Conservation (phyloP, 2,113 vertebrate genomes). For the Nothobranchius kuhntae region DNA sequence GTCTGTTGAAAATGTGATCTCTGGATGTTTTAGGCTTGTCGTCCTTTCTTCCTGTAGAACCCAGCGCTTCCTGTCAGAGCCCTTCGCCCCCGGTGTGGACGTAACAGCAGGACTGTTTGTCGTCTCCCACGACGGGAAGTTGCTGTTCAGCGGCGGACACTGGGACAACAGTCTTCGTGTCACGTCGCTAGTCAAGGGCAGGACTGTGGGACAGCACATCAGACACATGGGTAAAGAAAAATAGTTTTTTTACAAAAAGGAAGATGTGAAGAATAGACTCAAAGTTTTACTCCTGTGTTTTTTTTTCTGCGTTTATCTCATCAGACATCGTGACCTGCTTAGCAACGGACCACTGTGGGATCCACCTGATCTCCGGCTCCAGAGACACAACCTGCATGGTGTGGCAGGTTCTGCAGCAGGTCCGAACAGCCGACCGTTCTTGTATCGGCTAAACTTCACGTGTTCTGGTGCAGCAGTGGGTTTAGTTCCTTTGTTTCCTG, state of each 20-base stretch:
- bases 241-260: too few species aligned
- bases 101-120: slow-evolving; percentile 87
- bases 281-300: not conserved
- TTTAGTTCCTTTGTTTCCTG: not conserved
- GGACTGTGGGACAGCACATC: slow-evolving; percentile 88
- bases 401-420: slow-evolving; percentile 96
- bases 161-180: slow-evolving; percentile 98
- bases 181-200: slow-evolving; percentile 91
- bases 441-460: not conserved
- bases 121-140: slow-evolving; percentile 94
- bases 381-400: slow-evolving; percentile 97
- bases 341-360: slow-evolving; percentile 92
- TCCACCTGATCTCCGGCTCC: slow-evolving; percentile 96
- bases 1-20: too few species aligned
- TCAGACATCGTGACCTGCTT: slow-evolving; percentile 95
- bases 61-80: slow-evolving; percentile 87
- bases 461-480: not conserved
- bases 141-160: slow-evolving; percentile 95
- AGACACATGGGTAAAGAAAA: slow-evolving; percentile 89
- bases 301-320: slow-evolving; percentile 5
- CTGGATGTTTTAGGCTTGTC: too few species aligned
- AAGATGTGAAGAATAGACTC: too few species aligned
- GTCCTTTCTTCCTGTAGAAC: slow-evolving; percentile 76
- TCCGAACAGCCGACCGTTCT: slow-evolving; percentile 39
- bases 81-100: slow-evolving; percentile 90